A percentile compares a stretch with the other conserved stretches of the same genome.
Conservation (phyloP, 2,113 vertebrate genomes). For the Prolemur simus region DNA sequence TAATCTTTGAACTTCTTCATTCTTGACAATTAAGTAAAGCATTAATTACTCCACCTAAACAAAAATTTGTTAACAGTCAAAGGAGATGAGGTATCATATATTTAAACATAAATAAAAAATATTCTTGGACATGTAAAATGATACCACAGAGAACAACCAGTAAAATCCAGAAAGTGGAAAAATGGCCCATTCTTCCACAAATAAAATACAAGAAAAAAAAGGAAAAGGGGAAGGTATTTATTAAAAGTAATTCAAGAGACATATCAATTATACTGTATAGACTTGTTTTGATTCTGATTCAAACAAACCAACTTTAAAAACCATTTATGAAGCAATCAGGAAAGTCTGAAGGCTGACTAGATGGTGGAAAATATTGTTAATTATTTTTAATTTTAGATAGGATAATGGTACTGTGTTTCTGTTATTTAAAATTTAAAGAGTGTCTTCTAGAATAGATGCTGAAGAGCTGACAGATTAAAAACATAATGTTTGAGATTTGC, state of each 20-base stretch:
- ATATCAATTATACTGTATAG: not conserved
- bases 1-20: not conserved
- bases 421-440: not conserved
- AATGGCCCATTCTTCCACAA: not conserved
- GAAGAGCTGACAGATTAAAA: not conserved
- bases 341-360: not conserved
- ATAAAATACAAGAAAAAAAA: not conserved
- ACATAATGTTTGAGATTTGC: not conserved
- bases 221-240: not conserved
- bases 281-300: not conserved
- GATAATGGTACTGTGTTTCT: not conserved
- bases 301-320: slow-evolving; percentile 41
- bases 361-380: not conserved
- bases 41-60: slow-evolving; percentile 41
- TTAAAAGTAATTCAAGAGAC: slow-evolving; percentile 3
- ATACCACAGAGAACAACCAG: not conserved
- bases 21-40: slow-evolving; percentile 9
- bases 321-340: not conserved
- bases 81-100: not conserved
- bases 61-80: not conserved
- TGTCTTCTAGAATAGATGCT: not conserved
- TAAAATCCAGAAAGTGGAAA: slow-evolving; percentile 39
- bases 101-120: slow-evolving; percentile 1
- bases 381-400: not conserved
- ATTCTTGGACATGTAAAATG: slow-evolving; percentile 12